Base-by-base conservation (phyloP, 2,113 vertebrate genomes). In the Chaetops frenatus region DNA sequence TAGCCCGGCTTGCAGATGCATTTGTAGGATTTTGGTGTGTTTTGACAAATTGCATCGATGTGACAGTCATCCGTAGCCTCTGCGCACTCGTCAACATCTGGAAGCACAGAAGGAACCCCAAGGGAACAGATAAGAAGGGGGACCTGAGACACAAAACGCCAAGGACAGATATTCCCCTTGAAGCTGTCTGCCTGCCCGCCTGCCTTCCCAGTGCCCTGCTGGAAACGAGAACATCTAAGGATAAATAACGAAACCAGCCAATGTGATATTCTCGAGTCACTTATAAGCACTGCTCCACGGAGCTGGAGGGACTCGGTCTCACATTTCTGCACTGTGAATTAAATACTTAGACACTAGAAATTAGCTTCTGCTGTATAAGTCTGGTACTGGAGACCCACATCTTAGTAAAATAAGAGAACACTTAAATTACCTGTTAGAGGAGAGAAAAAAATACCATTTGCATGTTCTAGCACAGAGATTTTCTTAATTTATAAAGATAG, bases 1-100 rank as follows among this genome's bases (percentile, higher is more conserved):
- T 99, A 99, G 76, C 99, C 99, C 0, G 99, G 98, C 86, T 99
- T 99, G 97, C 99, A 99, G 96, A 99, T 99, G 96, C 99, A 99
- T 96, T 99, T 99, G 98, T 98, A 99, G 91, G 99, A 99, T 95
- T 98, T 99, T 4, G 98, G 98, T 0, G 99, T 99, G 97, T 99
- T 99, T 97, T 99, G 99, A 96, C 99, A 99, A 91, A 99, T 98
- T 20, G 99, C 99, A 25, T 99, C 99, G 8, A 99, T 99, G 97
- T 99, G 99, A 95, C 99, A 99, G 97, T 99, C 99, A 9, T 99
- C 99, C 0, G 99, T 99, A 64, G 96, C 98, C 94, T 99, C 98
- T 0, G 99, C 98, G 4, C 99, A 99, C 96, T 99, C 99, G 1
- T 99, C 99, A 58, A 98, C 97, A 88, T 99, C 99, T 99, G 97